Conservation (phyloP, 2,888 invertebrate genomes). For the Lordiphosa andalusiaca region DNA sequence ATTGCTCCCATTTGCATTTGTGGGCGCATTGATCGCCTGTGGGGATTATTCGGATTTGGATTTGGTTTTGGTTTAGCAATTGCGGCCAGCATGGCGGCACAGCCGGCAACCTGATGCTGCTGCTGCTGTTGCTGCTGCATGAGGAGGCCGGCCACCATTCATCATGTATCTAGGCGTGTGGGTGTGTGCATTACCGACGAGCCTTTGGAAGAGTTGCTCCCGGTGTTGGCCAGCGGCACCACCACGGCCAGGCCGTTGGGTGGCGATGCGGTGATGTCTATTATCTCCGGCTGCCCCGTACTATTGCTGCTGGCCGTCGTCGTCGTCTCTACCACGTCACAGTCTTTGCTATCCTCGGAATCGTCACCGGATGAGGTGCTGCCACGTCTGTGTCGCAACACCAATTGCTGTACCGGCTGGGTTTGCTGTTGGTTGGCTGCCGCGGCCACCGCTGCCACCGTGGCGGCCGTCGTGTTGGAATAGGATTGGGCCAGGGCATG, state of each 20-base stretch:
- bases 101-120: slow-evolving; percentile 65
- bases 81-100: slow-evolving; percentile 66
- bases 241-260: slow-evolving; percentile 52
- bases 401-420: slow-evolving; percentile 52
- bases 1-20: slow-evolving; percentile 11
- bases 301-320: slow-evolving; percentile 29
- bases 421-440: slow-evolving; percentile 27
- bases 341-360: slow-evolving; percentile 80
- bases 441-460: slow-evolving; percentile 45
- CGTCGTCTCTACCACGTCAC: slow-evolving; percentile 76
- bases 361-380: slow-evolving; percentile 80
- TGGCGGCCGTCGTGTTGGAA: slow-evolving; percentile 29
- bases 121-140: slow-evolving; percentile 64
- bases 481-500: slow-evolving; percentile 52
- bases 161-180: slow-evolving; percentile 78
- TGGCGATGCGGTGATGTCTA: slow-evolving; percentile 71
- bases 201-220: slow-evolving; percentile 62
- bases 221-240: slow-evolving; percentile 25
- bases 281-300: slow-evolving; percentile 41
- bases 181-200: slow-evolving; percentile 78
- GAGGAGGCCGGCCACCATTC: slow-evolving; percentile 79
- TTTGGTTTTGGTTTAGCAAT: slow-evolving; percentile 47
- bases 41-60: slow-evolving; percentile 31
- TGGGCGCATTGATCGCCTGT: slow-evolving; percentile 25
- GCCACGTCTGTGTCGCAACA: slow-evolving; percentile 75